Evolutionary conservation across 2,797 vertebrate genomes (phyloP).

Genomic region (Orestias chungarensis): DNA sequence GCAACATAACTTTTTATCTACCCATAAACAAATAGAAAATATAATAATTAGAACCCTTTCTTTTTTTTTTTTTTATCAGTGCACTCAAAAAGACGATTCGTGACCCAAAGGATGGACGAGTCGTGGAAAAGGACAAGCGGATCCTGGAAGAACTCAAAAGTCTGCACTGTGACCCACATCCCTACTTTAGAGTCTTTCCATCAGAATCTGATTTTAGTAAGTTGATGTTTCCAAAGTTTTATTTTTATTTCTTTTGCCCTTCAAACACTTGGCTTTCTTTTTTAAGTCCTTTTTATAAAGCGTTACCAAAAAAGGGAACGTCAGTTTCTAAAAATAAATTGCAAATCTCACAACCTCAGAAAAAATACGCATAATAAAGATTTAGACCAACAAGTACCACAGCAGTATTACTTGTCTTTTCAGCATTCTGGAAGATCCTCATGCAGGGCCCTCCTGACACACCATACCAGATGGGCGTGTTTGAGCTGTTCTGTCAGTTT

Average conservation of each 20-base stretch:
- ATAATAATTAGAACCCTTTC: not conserved
- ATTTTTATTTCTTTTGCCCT: fast-evolving
- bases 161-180: constrained; percentile 73
- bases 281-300: not conserved
- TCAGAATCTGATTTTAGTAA: constrained; percentile 68
- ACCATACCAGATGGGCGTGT: constrained; percentile 63
- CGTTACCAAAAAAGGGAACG: not conserved
- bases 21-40: not conserved
- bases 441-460: constrained; percentile 73
- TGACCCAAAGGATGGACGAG: constrained; percentile 18
- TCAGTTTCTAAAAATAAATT: not conserved
- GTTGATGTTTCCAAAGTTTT: not conserved
- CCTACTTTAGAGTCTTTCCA: constrained; percentile 67
- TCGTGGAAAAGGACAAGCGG: constrained; percentile 62
- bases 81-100: constrained; percentile 63
- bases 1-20: not conserved
- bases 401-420: not conserved
- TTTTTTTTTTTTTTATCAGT: constrained; percentile 33
- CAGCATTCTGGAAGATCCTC: constrained; percentile 72
- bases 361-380: too few relatives aligned
- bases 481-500: constrained; percentile 75
- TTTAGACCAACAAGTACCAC: not conserved
- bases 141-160: constrained; percentile 70
- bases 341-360: not conserved
- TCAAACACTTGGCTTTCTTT: not conserved